Base-by-base conservation (phyloP, 2,797 vertebrate genomes). In the Merluccius polli region DNA sequence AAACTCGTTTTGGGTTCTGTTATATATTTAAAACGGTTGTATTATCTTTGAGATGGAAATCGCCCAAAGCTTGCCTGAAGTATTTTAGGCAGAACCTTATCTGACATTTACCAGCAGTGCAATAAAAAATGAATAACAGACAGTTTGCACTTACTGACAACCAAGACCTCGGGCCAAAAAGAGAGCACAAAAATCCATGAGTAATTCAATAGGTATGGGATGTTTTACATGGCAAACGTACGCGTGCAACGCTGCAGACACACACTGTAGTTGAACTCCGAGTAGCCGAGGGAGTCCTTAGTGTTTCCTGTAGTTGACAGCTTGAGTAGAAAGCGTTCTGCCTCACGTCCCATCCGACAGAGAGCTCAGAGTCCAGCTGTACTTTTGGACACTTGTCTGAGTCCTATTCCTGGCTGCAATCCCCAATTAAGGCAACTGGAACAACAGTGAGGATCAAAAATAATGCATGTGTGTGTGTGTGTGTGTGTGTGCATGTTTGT, bases 391-490 rank as follows among this genome's bases (percentile, higher is more conserved):
- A 88, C 85, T 91, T 80, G 59, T 27, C 59, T 65, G 59, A 11
- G 24, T 65, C 8, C 59, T 65, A 65, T 65, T 65, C 82, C 78
- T 48, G 81, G 82, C 78, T 87, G 77, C 87, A 93, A 93, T 94
- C 89, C 86, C 88, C 91, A 93, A 94, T 94, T 92, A 94, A 88
- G 90, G 87, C 75, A 78, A 69, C 86, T 87, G 82, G 85, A 90
- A 89, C 85, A 87, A 78, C 90, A 88, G 89, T 89, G 89, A 90
- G 73, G 83, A 88, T 87, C 80, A 87, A 78, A 36, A 31, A 77
- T 78, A 74, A 72, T 75, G 79, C 79, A 77, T 85, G 73, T 75
- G 72, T 77, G 74, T 16, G 21, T 74, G 75, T 79, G 80, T 76
- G 38, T 73, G 38, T 80, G 71, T 79, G 33, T 74, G 48, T 33